Evolutionary conservation across 2,888 invertebrate genomes (phyloP), one percentile per base, ranked within the genome.

Genomic region (Escarpia spicata): DNA sequence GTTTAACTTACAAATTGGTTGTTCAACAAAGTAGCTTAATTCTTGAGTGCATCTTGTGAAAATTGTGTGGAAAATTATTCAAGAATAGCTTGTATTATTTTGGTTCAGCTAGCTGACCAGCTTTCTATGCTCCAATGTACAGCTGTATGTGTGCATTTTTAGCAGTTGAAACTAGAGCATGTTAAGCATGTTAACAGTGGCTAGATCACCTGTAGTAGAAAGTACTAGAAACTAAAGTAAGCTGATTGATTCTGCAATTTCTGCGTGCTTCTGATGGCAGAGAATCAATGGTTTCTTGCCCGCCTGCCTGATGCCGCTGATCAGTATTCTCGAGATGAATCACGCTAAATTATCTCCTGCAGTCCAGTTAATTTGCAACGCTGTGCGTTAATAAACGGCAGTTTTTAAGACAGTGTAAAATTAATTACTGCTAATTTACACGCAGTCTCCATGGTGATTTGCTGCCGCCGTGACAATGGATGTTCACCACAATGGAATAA

Each of bases 321-420:
- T 75, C 75, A 75, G 75, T 75, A 75, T 75, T 75, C 75, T 75
- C 75, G 26, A 75, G 75, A 75, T 75, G 75, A 75, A 75, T 75
- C 75, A 75, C 26, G 75, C 75, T 75, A 75, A 75, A 75, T 75
- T 75, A 75, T 75, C 75, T 75, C 75, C n/a, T 75, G 75, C 75
- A 75, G 26, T 75, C 75, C 75, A 75, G 75, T 75, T 75, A 75
- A 75, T 75, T 75, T 75, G 75, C 75, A 75, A 75, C 26, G 75
- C 75, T 75, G 75, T 75, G 75, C 75, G 75, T 75, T 75, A 75
- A 75, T 75, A 75, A 75, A 75, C 75, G 75, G 75, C n/a, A 26
- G 75, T 75, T 75, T 75, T 75, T 75, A 75, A 75, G 75, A 75
- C 75, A 75, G 75, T 75, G 75, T 75, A 75, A 75, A 75, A 75